Evolutionary conservation across 2,888 invertebrate species (phyloP), one percentile per base, ranked within the genome.

Genomic region (Lacanobia oleracea): DNA sequence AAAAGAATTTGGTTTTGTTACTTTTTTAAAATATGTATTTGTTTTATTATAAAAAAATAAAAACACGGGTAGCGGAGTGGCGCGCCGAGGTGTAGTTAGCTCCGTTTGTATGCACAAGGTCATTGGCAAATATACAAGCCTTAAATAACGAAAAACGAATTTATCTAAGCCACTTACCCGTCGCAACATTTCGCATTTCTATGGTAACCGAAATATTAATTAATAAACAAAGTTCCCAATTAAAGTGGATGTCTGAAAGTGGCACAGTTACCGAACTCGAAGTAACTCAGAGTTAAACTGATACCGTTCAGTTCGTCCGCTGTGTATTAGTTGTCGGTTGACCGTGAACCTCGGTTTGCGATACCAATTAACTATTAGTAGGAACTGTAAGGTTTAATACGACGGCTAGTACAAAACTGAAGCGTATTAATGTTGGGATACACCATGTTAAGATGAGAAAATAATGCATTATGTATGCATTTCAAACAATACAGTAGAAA

Each of bases 141-240:
- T n/a, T n/a, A n/a, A 33, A 33, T 33, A 33, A 33, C 33, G 33
- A 2, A 56, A 27, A 21, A 53, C 51, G 37, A 33, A 54, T 67
- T 23, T 48, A 53, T 71, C 51, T 48, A 59, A 51, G 21, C 54
- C 18, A 51, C 51, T 67, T 56, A 64, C 21, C 27, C 48, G 23
- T 54, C 16, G 10, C 45, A 33, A 2, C 21, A 57, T n/a, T n/a
- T n/a, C n/a, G 21, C 33, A 23, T 50, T 65, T 59, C 27, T 43
- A 45, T 23, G 18, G 48, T 37, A 57, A 53, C 40, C 54, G 67
- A 67, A 77, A 81, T 77, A 82, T 63, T 68, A 77, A 76, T 65
- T 81, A 67, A 67, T 63, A 45, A 69, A 63, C 65, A 48, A 68
- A 77, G 63, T 82, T 68, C n/a, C 5, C 67, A 57, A 79, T 75